These are phyloP conservation scores for Scaptomyza cyrtandrae DNA, from an alignment of 2,888 invertebrate genomes.

Conservation along the genomic window DNA sequence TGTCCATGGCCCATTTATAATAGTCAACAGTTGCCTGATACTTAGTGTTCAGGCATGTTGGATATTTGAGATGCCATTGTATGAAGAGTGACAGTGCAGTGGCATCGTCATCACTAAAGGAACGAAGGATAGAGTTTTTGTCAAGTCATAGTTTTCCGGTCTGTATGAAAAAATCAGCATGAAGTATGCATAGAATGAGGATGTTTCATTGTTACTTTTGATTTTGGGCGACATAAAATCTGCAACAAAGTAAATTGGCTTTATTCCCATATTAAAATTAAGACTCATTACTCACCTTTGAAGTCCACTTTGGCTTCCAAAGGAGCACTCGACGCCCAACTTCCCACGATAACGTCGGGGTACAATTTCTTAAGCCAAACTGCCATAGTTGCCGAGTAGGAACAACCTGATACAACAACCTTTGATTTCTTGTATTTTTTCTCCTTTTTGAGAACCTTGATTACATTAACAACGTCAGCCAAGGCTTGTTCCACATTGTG, in stretches of 20 bases:
- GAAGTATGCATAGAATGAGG: rapidly evolving
- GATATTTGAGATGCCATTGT: conserved; percentile 46
- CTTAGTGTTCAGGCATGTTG: conserved; percentile 51
- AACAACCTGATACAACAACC: conserved; percentile 87
- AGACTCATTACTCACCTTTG: conserved; percentile 61
- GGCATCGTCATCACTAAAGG: conserved; percentile 56
- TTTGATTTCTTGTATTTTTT: conserved; percentile 77
- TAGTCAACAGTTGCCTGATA: conserved; percentile 52
- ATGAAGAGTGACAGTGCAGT: conserved; percentile 57
- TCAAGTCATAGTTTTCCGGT: conserved; percentile 49
- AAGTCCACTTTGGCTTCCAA: conserved; percentile 87
- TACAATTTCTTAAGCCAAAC: conserved; percentile 87
- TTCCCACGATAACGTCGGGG: conserved; percentile 86
- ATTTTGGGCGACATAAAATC: conserved; percentile 74
- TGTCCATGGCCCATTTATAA: conserved; percentile 59
- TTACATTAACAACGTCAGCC: conserved; percentile 87
- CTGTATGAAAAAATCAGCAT: conserved; percentile 14
- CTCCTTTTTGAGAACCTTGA: conserved; percentile 80
- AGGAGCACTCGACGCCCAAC: conserved; percentile 88
- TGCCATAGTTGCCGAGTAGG: conserved; percentile 88
- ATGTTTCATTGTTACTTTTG: conserved; percentile 55
- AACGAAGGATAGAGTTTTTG: conserved; percentile 45
- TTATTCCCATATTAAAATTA: background rate
- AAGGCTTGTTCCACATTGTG: conserved; percentile 87
- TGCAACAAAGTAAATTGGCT: conserved; percentile 6